Conservation (phyloP, 2,797 vertebrate species). For the Micropoecilia bifurca region DNA sequence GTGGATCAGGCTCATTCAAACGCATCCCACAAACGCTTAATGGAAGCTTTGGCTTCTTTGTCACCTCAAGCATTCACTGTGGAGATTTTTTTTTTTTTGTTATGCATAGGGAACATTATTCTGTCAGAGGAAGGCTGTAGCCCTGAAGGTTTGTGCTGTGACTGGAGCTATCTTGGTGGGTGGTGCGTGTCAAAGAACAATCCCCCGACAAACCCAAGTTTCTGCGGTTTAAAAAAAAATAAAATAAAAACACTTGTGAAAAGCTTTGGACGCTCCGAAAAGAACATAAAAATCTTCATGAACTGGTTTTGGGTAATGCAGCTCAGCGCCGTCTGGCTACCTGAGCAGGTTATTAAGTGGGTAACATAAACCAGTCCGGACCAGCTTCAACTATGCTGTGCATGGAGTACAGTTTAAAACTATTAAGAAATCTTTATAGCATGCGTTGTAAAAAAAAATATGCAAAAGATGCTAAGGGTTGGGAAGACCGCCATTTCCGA, state of each 20-base stretch:
- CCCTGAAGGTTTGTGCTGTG: not conserved
- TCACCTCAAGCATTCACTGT: not conserved
- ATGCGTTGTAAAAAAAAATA: not conserved
- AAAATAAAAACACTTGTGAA: not conserved
- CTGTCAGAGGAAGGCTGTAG: not conserved
- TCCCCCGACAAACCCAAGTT: not conserved
- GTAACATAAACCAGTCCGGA: not conserved
- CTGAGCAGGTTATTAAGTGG: not conserved
- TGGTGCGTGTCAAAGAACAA: slow-evolving; percentile 3
- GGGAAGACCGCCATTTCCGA: slow-evolving; percentile 1
- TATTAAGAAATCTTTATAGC: not conserved
- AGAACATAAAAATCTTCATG: not conserved
- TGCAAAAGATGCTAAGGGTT: not conserved
- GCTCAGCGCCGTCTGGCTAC: not conserved
- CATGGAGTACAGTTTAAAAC: not conserved
- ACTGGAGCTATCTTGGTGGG: not conserved
- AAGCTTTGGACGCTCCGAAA: not conserved
- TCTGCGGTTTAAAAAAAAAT: not conserved
- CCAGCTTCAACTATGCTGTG: not conserved
- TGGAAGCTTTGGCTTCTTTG: not conserved
- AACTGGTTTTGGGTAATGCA: not conserved
- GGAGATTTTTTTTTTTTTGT: not conserved
- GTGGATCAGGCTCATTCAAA: slow-evolving; percentile 7
- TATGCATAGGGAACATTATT: not conserved
- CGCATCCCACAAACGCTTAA: slow-evolving; percentile 1